Evolutionary conservation across 2,113 vertebrate species (phyloP), one percentile per base, ranked within the genome.

Genomic region (Glaucidium brasilianum): DNA sequence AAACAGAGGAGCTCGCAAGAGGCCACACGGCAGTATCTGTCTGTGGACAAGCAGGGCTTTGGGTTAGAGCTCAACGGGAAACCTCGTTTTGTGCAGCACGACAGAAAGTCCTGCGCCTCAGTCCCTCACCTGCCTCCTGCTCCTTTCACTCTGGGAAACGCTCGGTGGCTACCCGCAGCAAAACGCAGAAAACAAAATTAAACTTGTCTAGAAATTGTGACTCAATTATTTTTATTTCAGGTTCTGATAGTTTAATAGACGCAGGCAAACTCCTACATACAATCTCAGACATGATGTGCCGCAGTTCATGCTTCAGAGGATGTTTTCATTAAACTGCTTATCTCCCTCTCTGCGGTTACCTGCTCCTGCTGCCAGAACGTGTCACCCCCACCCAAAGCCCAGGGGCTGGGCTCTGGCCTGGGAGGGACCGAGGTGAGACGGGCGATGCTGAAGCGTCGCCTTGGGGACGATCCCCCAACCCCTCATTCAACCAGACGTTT

Each of bases 381-480:
- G 10, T 3, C 3, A 3, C 53, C 49, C 53, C 22, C 32, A 2
- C 32, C 2, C 13, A 20, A 8, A 30, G 41, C 14, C 5, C 3
- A 12, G 26, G 43, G 14, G 8, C 1, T 21, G 67, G 45, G 30
- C 71, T 30, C n/a, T 6, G 1, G 6, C 5, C 10, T 1, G 3
- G 37, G 34, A 1, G 11, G 25, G 41, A 23, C 2, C 1, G 1
- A 56, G 45, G 47, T 39, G 39, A 39, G 53, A 10, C 2, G 1
- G 2, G 23, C 0, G 9, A 7, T 13, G 26, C 62, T 32, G 3
- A 11, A 29, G 16, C 25, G 8, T 19, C 63, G 1, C n/a, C 80
- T 10, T 3, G 3, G 59, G 81, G 60, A 43, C 2, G 2, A 13
- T 10, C 9, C 19, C 12, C 29, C 12, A 1, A 1, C 9, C 21